Evolutionary conservation across 2,888 invertebrate genomes (phyloP), one percentile per base, ranked within the genome.

Genomic region (Amphipoea lucens): DNA sequence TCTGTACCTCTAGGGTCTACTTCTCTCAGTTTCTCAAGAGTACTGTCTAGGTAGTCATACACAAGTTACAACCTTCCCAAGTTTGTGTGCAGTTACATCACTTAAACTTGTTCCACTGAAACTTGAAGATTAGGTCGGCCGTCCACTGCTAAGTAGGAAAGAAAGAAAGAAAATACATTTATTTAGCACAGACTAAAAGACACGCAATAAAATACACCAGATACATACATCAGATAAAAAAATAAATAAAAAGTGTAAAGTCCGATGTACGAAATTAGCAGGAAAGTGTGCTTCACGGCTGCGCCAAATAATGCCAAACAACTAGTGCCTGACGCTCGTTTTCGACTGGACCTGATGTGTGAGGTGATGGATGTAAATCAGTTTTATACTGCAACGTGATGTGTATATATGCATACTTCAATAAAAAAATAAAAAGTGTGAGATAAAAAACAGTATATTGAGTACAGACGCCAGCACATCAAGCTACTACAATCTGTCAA

Each of bases 81-180:
- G 79, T 83, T 83, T 74, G 60, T 72, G 51, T 79, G 79, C 79
- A 82, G 72, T 82, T 78, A 72, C 71, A 69, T 65, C 79, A 65
- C 72, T 73, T 57, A 40, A 70, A 87, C 62, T 84, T 76, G 63
- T 69, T 70, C 79, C n/a, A 4, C 7, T 0, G 63, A 29, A 60
- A 76, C 70, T 83, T 67, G 51, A 14, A 69, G 51, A 70, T 83
- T 76, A 76, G 6, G 60, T 40, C 20, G 11, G 23, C 11, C 20
- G 20, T 77, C 60, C 76, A 77, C 77, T 40, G 9, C n/a, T 14
- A 11, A 1, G 9, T 75, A n/a, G 1, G 29, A 54, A n/a, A 60
- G 1, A 23, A 23, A 4, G 4, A 57, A 23, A 51, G 1, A 57
- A 23, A 57, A 11, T 57, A 57, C 11, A 57, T 23, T n/a, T n/a